phyloP scores from a whole-genome alignment of 2,797 vertebrate genomes.

The Gallinago stenura region DNA sequence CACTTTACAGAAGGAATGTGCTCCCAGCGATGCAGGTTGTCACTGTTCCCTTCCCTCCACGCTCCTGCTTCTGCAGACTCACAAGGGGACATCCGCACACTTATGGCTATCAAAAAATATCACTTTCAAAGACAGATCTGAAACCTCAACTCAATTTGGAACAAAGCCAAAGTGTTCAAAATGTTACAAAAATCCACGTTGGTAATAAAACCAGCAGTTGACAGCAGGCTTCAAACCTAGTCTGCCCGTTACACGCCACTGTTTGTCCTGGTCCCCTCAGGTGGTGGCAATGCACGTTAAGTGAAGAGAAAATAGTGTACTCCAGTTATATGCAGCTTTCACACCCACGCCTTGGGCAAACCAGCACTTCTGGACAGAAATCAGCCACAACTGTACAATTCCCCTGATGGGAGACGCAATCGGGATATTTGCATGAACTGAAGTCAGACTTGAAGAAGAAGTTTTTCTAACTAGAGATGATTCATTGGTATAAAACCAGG shows the following conservation, averaged over 20 bases:
- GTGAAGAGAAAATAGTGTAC: not conserved
- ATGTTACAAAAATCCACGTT: not conserved
- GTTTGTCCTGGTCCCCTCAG: not conserved
- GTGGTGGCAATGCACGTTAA: not conserved
- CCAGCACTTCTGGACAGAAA: not conserved
- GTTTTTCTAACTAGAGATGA: not conserved
- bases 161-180: not conserved
- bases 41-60: not conserved
- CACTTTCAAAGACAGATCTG: not conserved
- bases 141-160: not conserved
- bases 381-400: not conserved
- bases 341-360: not conserved
- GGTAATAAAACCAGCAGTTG: not conserved
- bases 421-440: not conserved
- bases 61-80: not conserved
- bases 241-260: not conserved
- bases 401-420: not conserved
- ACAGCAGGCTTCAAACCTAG: not conserved
- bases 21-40: not conserved
- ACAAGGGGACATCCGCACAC: not conserved
- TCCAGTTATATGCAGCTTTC: not conserved
- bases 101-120: not conserved
- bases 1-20: accelerated
- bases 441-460: not conserved
- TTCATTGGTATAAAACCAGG: not conserved